Evolutionary conservation across 2,113 vertebrate species (phyloP).

Genomic region (Amazona guildingii): DNA sequence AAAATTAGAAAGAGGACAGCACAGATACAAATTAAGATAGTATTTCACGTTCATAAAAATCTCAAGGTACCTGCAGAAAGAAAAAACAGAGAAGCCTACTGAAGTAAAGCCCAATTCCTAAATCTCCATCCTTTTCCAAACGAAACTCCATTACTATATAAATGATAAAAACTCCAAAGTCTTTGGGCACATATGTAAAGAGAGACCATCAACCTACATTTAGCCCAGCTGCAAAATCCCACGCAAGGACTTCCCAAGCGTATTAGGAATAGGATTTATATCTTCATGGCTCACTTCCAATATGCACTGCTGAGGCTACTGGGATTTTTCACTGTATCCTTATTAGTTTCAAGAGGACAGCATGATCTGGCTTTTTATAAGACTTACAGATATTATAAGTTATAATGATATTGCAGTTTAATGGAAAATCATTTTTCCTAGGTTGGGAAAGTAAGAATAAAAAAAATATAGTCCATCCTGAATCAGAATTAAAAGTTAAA

Average conservation of each 20-base stretch:
- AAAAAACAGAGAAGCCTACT: background rate
- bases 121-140: background rate
- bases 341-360: background rate
- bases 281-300: background rate
- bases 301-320: background rate
- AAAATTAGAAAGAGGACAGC: background rate
- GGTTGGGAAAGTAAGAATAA: background rate
- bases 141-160: background rate
- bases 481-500: background rate
- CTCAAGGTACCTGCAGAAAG: background rate
- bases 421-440: background rate
- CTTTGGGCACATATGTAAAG: background rate
- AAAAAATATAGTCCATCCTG: background rate
- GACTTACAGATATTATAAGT: background rate
- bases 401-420: background rate
- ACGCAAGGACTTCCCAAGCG: background rate
- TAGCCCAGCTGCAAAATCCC: background rate
- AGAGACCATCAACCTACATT: background rate
- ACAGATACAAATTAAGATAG: slow-evolving; percentile 2
- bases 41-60: background rate
- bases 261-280: background rate
- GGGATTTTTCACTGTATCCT: background rate
- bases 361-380: background rate
- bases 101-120: background rate
- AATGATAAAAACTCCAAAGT: background rate